These are phyloP conservation scores for Ectemnius lituratus DNA, from an alignment of 2,888 invertebrate genomes.

Conservation along the genomic window DNA sequence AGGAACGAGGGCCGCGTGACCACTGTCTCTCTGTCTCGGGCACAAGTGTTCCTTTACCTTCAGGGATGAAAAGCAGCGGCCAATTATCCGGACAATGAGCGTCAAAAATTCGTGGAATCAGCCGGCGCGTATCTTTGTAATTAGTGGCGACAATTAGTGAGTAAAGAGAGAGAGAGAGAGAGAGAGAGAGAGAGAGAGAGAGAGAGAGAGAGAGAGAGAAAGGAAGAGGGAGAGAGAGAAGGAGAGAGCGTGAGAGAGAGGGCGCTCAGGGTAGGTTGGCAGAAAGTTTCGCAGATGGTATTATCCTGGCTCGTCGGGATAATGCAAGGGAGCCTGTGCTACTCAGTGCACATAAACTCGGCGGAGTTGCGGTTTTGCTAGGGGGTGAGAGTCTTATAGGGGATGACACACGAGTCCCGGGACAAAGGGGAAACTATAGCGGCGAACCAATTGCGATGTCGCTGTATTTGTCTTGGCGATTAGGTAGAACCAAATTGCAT, in stretches of 20 bases:
- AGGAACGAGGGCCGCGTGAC: neutral
- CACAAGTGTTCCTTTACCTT: neutral
- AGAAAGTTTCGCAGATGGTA: neutral
- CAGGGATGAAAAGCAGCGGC: neutral
- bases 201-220: neutral
- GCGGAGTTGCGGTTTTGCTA: neutral
- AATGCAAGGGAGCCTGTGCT: neutral
- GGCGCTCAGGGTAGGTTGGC: neutral
- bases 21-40: neutral
- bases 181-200: neutral
- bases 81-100: slow-evolving; percentile 11
- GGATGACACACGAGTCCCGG: no score
- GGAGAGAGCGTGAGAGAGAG: neutral
- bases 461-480: no score
- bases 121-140: slow-evolving; percentile 15
- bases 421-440: no score
- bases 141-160: slow-evolving; percentile 12
- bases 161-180: neutral
- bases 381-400: neutral
- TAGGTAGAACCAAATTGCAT: no score
- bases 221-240: no score
- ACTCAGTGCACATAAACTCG: neutral
- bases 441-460: no score
- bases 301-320: slow-evolving; percentile 1
- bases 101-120: slow-evolving; percentile 15